Percentiles rank a stretch among this genome's conserved stretches.
Evolutionary conservation across 1,140 invertebrate genomes (phyloP).

Genomic region (Pachypsylla venusta): DNA sequence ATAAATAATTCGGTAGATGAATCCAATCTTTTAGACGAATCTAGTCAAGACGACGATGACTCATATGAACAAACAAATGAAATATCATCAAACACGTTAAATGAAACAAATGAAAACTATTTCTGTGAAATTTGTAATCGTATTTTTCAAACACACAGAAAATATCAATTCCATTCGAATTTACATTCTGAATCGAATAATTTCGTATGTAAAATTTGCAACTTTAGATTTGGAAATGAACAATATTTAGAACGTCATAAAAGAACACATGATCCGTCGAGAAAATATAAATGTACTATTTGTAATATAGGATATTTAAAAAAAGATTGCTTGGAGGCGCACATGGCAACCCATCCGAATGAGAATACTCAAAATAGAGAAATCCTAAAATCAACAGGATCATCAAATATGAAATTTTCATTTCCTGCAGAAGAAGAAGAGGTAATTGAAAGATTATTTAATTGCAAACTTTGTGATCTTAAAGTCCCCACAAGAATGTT

Average conservation of each 20-base stretch:
- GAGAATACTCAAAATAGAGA: neutral
- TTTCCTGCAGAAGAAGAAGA: neutral
- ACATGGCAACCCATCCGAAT: neutral
- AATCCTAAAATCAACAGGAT: neutral
- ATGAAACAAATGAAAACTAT: too few relatives aligned
- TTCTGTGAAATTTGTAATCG: slow-evolving; percentile 2
- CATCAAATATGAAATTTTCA: neutral
- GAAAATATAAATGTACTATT: neutral
- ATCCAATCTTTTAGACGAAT: too few relatives aligned
- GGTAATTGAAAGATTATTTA: too few relatives aligned
- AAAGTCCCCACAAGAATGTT: too few relatives aligned
- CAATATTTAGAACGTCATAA: neutral
- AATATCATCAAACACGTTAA: too few relatives aligned
- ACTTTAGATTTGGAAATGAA: neutral
- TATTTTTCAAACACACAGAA: neutral
- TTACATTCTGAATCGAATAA: neutral
- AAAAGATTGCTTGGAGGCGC: neutral
- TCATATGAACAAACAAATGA: too few relatives aligned
- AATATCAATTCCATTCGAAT: neutral
- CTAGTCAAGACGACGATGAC: too few relatives aligned
- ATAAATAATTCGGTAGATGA: too few relatives aligned
- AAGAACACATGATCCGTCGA: neutral
- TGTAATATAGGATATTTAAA: neutral
- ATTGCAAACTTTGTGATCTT: neutral
- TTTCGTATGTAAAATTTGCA: neutral